Evolutionary conservation across 2,888 invertebrate genomes (phyloP).

Genomic region (Drosophila trichaetosa): DNA sequence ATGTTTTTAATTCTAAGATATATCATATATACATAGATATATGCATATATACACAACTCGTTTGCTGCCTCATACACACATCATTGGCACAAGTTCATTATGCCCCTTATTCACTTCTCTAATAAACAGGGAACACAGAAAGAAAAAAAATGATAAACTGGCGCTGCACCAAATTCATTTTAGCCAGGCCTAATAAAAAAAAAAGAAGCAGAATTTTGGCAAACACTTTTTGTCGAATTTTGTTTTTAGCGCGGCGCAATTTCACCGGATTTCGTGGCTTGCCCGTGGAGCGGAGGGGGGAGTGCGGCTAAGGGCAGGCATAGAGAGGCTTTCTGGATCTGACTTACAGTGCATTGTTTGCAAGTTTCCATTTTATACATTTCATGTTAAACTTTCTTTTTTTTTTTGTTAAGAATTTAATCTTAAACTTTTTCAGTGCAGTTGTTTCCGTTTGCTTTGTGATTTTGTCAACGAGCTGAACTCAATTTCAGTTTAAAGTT

Average conservation of each 20-base stretch:
- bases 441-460: conserved; percentile 41
- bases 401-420: conserved; percentile 37
- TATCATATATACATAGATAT: too few relatives aligned
- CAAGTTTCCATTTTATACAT: conserved; percentile 26
- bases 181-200: conserved; percentile 19
- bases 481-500: conserved; percentile 58
- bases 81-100: neutral
- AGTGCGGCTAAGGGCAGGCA: neutral
- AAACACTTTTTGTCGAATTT: conserved; percentile 39
- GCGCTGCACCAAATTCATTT: conserved; percentile 35
- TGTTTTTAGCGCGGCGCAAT: conserved; percentile 9
- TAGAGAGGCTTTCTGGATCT: neutral
- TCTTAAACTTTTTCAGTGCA: conserved; percentile 47
- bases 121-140: neutral
- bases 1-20: too few relatives aligned
- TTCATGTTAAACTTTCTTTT: neutral
- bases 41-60: too few relatives aligned
- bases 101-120: neutral
- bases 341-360: conserved; percentile 47
- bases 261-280: neutral
- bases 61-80: neutral
- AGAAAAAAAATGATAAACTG: conserved; percentile 9
- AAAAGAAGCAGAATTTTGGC: neutral
- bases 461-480: conserved; percentile 46
- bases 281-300: neutral